Evolutionary conservation across 2,888 invertebrate genomes (phyloP).

Genomic region (Sthenelais limicola): DNA sequence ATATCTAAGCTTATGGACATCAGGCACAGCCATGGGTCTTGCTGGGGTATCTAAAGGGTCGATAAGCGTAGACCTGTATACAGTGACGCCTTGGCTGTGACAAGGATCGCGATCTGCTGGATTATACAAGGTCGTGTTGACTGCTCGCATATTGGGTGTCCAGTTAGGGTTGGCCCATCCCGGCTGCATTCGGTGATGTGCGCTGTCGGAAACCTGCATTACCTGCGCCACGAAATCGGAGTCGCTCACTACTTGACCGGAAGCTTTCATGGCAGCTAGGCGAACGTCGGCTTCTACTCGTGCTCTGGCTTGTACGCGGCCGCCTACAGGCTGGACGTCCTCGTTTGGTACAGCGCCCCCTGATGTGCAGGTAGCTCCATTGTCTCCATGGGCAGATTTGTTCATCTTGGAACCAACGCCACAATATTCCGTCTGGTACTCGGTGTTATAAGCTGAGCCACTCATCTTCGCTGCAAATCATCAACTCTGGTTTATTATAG

Average conservation of each 20-base stretch:
- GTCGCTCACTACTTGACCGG: constrained; percentile 42
- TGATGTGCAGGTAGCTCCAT: not conserved
- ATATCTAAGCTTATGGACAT: constrained; percentile 56
- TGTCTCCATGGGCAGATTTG: not conserved
- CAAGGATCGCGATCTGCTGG: constrained; percentile 50
- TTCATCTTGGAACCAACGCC: constrained; percentile 16
- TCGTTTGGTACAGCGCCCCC: constrained; percentile 6
- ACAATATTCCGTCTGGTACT: constrained; percentile 51
- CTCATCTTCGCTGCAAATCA: not conserved
- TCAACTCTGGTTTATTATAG: no score
- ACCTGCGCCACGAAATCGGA: constrained; percentile 47
- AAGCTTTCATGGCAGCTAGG: not conserved
- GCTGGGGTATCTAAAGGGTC: constrained; percentile 50
- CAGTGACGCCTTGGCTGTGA: constrained; percentile 45
- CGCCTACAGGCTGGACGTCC: constrained; percentile 49
- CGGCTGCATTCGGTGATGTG: constrained; percentile 49
- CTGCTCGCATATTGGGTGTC: constrained; percentile 43
- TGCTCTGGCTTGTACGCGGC: constrained; percentile 10
- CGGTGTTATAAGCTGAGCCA: constrained; percentile 10
- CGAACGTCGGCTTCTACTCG: constrained; percentile 1
- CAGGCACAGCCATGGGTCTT: constrained; percentile 51
- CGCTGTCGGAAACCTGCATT: constrained; percentile 47
- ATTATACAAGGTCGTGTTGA: constrained; percentile 49
- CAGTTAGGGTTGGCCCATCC: constrained; percentile 50
- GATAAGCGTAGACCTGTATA: constrained; percentile 47